Evolutionary conservation across 2,113 vertebrate genomes (phyloP).

Genomic region (Hydrolagus affinis): DNA sequence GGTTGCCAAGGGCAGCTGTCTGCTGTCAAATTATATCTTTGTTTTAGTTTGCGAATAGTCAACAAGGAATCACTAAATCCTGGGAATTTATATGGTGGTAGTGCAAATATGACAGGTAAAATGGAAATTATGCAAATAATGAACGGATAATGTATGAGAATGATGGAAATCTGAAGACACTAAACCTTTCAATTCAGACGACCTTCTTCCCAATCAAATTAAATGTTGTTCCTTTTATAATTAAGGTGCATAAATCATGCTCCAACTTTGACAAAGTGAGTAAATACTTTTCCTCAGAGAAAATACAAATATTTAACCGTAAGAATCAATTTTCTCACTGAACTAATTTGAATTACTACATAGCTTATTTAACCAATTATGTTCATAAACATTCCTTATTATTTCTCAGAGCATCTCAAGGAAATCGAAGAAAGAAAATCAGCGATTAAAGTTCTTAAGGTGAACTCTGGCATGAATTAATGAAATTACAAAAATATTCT

Average conservation of each 20-base stretch:
- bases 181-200: too few relatives aligned
- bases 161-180: background rate
- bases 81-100: constrained; percentile 56
- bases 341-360: background rate
- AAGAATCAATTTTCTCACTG: background rate
- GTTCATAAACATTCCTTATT: background rate
- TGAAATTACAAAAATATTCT: background rate
- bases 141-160: background rate
- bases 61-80: constrained; percentile 57
- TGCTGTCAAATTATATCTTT: constrained; percentile 68
- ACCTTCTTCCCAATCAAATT: background rate
- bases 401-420: background rate
- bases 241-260: background rate
- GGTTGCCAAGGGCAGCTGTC: constrained; percentile 55
- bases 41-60: constrained; percentile 55
- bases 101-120: constrained; percentile 31
- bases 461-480: background rate
- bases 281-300: background rate
- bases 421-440: background rate
- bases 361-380: background rate
- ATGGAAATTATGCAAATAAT: constrained; percentile 19
- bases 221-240: background rate
- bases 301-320: constrained; percentile 14
- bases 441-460: background rate
- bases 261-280: background rate